Conservation (phyloP, 2,888 invertebrate genomes). For the Unio pictorum region DNA sequence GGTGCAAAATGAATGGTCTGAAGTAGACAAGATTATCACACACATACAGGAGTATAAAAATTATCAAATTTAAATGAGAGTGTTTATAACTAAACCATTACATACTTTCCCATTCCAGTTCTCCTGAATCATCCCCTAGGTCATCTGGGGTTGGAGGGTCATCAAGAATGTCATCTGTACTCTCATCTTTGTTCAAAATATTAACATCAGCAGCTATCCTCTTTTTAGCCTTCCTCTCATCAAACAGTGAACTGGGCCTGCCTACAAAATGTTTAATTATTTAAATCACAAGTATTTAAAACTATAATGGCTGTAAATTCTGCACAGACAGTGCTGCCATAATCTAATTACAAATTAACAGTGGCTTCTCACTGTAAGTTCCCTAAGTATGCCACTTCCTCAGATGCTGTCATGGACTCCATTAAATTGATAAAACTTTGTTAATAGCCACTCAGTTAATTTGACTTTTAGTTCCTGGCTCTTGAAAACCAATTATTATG, state of each 20-base stretch:
- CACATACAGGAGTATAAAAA: not conserved
- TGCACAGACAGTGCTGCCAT: too few species aligned
- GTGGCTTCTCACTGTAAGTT: too few species aligned
- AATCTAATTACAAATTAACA: too few species aligned
- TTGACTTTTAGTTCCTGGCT: too few species aligned
- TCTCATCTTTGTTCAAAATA: slow-evolving; percentile 34
- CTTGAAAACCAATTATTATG: too few species aligned
- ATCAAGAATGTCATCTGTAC: slow-evolving; percentile 42
- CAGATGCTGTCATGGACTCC: too few species aligned
- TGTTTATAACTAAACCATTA: not conserved
- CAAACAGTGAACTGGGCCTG: slow-evolving; percentile 23
- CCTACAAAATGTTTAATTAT: slow-evolving; percentile 8
- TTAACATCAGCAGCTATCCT: slow-evolving; percentile 45
- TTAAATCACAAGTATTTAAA: not conserved
- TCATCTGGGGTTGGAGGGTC: slow-evolving; percentile 49
- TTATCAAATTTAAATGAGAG: not conserved
- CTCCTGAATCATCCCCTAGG: slow-evolving; percentile 44
- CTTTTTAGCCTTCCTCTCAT: slow-evolving; percentile 26
- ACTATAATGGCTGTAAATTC: too few species aligned
- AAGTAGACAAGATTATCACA: not conserved
- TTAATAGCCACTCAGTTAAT: too few species aligned
- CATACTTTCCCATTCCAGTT: slow-evolving; percentile 62
- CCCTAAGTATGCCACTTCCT: too few species aligned
- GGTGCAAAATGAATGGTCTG: too few species aligned
- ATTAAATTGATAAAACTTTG: too few species aligned